Evolutionary conservation across 2,888 invertebrate genomes (phyloP).

Genomic region (Eledona agricola): DNA sequence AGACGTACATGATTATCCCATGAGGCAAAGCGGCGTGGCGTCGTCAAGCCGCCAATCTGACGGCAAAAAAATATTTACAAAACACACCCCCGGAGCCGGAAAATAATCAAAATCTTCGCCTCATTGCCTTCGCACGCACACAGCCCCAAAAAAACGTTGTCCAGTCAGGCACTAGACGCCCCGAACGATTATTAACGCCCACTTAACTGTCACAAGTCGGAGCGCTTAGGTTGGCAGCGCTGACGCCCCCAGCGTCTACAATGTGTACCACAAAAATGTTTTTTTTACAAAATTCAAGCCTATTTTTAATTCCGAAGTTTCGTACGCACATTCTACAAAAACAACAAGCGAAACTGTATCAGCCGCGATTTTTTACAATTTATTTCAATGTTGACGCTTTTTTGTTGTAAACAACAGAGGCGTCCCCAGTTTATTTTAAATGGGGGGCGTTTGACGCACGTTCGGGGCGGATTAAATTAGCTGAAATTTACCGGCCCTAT

Average conservation of each 20-base stretch:
- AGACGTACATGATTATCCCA: slow-evolving; percentile 61
- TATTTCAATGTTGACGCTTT: no score
- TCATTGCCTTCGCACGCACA: no score
- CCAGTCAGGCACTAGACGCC: no score
- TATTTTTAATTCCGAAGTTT: not conserved
- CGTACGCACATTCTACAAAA: not conserved
- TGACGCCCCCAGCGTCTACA: slow-evolving; percentile 7
- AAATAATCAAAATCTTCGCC: no score
- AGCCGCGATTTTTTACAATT: no score
- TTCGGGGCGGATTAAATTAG: no score
- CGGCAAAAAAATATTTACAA: slow-evolving; percentile 7
- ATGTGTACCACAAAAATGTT: slow-evolving; percentile 3
- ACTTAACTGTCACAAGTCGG: no score
- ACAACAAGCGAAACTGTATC: no score
- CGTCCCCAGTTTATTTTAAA: slow-evolving; percentile 13
- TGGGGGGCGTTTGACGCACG: no score
- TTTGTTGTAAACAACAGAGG: no score
- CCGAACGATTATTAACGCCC: not conserved
- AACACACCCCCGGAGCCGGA: no score
- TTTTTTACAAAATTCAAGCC: not conserved
- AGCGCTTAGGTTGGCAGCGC: slow-evolving; percentile 17
- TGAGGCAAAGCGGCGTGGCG: slow-evolving; percentile 60
- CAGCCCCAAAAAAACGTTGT: not conserved
- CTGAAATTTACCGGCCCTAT: not conserved
- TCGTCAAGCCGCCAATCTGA: slow-evolving; percentile 58